Evolutionary conservation across 2,113 vertebrate species (phyloP), one percentile per base, ranked within the genome.

Genomic region (Platichthys stellatus): DNA sequence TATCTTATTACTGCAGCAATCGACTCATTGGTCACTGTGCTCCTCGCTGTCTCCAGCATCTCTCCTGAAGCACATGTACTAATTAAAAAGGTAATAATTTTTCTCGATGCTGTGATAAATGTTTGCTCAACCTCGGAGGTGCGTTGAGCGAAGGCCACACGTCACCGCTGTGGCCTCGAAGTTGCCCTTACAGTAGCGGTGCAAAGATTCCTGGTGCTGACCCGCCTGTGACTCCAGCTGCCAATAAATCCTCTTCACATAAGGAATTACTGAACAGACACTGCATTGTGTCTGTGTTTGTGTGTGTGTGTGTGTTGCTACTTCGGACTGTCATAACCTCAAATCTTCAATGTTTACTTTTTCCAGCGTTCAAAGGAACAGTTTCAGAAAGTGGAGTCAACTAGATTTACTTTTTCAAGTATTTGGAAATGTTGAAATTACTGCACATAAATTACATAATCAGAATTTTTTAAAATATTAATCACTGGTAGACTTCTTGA

Each of bases 21-120:
- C 70, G 83, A 89, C 73, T 87, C 67, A 74, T 81, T 74, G 85
- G 81, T 87, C 89, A 81, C 49, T 53, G 51, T 11, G 49, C 74
- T 80, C 57, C 20, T 58, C 35, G 11, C 47, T 61, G 63, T 70
- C 77, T 76, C 47, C 31, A 12, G 49, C 60, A 62, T 69, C 70
- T 76, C 74, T 74, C 85, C 60, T 26, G 51, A 35, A 83, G 81
- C 69, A 68, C 72, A 47, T 83, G 78, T 80, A 78, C 75, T 83
- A 84, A 91, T 90, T 86, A 88, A 87, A 84, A 74, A 53, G 49
- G 35, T 56, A 82, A 74, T 84, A 8, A 88, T 81, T 82, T 81
- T 82, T 76, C 43, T 56, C 66, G 31, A 79, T 43, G 70, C 66
- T 45, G 59, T 17, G 72, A 73, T 72, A 13, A 72, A 70, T 80